phyloP scores from a whole-genome alignment of 2,888 invertebrate species.

The Zelleria hepariella region DNA sequence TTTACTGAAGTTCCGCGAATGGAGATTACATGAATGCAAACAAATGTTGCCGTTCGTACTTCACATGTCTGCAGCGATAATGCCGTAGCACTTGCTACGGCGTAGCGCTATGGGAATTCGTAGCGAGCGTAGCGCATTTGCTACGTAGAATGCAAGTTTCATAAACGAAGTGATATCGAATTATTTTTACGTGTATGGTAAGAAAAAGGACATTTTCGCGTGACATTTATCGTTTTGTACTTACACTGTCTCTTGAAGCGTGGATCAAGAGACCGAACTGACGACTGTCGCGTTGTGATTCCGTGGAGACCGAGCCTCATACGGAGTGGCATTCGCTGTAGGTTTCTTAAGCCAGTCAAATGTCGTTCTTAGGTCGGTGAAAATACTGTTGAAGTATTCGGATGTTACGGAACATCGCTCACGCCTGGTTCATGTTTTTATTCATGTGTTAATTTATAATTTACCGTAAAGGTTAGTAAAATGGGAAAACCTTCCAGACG shows the following conservation, averaged over 20 bases:
- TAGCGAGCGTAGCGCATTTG: background rate
- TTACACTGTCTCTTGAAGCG: background rate
- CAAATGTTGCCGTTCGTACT: background rate
- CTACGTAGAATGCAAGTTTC: background rate
- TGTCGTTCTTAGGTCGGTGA: background rate
- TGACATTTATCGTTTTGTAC: background rate
- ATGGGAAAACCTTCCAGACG: background rate
- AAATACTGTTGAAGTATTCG: background rate
- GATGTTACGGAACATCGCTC: background rate
- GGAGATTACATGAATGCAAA: background rate
- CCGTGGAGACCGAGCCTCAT: background rate
- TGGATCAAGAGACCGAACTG: background rate
- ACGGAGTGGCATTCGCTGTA: background rate
- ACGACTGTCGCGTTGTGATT: background rate
- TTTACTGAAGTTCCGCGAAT: background rate
- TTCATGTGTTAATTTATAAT: background rate
- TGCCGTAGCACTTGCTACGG: background rate
- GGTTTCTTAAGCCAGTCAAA: background rate
- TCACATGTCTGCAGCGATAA: background rate
- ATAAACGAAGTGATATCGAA: background rate
- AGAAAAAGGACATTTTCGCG: background rate
- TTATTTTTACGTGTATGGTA: no score
- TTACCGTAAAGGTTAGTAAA: background rate
- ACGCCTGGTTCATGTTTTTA: background rate
- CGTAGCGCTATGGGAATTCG: no score